Base-by-base conservation (phyloP, 2,888 invertebrate genomes). In the Pachydiplax longipennis region DNA sequence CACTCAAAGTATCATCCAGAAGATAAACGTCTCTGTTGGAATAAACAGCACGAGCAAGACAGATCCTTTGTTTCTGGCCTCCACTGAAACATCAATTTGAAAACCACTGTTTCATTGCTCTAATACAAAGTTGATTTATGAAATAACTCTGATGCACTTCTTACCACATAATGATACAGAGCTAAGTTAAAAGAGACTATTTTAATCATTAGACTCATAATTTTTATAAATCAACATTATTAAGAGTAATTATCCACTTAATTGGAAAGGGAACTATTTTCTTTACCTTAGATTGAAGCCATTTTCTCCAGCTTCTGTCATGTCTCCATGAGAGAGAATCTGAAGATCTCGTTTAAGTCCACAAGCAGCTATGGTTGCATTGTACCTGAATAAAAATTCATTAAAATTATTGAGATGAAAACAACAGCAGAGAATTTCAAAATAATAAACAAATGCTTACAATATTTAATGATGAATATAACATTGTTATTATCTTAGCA, bases 301-400 rank as follows among this genome's bases (percentile, higher is more conserved):
- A 18, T 93, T 92, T 91, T 94, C 94, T 25, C 94, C 94, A 91
- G 94, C 94, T 92, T 95, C 94, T 25, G 95, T 95, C 91, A 93
- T 92, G 92, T 95, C 95, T 31, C 94, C 94, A 91, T 93, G 93
- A 0, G 94, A 92, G 92, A 95, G 93, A 31, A 93, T 91, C n/a
- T 93, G 93, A 90, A 95, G 93, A 92, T 95, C 95, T 87, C 93
- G 92, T 90, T 93, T 92, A 25, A 95, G 92, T 73, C 93, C 92
- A 92, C 94, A 94, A 22, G 93, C 93, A 80, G 93, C 92, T 4
- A 94, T 92, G 5, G 94, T 94, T 91, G 93, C 93, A 80, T 94
- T 93, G 92, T 95, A 95, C 83, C 94, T 94, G 91, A 25, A 10
- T 31, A 31, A 73, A n/a, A 10, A 73, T 31, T 2, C 12, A 25